A percentile compares a stretch with the other conserved stretches of the same genome.
phyloP scores from a whole-genome alignment of 2,888 invertebrate genomes.

The Erpobdella octoculata region DNA sequence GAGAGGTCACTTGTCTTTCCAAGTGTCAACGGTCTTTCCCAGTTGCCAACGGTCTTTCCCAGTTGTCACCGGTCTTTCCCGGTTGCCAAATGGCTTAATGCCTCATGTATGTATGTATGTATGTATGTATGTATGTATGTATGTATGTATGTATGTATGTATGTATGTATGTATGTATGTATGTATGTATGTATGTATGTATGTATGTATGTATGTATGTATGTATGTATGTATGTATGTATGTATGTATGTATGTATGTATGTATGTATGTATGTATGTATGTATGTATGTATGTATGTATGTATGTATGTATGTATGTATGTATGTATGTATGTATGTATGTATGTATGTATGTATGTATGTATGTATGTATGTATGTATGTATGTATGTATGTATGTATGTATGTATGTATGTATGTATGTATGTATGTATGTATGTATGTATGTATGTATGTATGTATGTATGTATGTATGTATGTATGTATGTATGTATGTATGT shows the following conservation, averaged over 20 bases:
- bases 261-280: conserved; percentile 19
- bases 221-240: conserved; percentile 19
- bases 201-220: not conserved
- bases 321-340: not conserved
- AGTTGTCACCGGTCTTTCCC: too few relatives aligned
- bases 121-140: conserved; percentile 1
- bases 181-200: conserved; percentile 1
- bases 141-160: conserved; percentile 1
- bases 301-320: not conserved
- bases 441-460: conserved; percentile 29
- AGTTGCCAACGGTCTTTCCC: too few relatives aligned
- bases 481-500: conserved; percentile 25
- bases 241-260: conserved; percentile 19
- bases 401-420: conserved; percentile 29
- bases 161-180: not conserved
- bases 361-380: conserved; percentile 1
- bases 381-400: conserved; percentile 22
- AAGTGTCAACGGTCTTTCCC: too few relatives aligned
- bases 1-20: too few relatives aligned
- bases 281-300: conserved; percentile 3
- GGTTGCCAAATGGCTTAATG: not conserved
- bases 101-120: not conserved
- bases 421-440: conserved; percentile 29
- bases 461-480: conserved; percentile 19
- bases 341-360: not conserved